Base-by-base conservation (phyloP, 1,140 invertebrate genomes). In the Heliconius himera region DNA sequence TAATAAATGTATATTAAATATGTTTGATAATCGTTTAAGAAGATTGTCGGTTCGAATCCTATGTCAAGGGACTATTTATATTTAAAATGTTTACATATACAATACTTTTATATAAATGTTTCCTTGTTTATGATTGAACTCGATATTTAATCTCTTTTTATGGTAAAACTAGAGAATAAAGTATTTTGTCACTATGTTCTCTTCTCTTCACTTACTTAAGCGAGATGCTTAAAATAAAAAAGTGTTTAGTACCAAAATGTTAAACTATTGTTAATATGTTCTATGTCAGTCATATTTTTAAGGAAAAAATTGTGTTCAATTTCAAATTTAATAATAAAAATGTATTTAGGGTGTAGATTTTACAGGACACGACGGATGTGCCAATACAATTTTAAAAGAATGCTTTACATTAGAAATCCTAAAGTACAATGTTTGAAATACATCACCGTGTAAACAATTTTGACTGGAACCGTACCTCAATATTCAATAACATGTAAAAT, bases 401-500 rank as follows among this genome's bases (percentile, higher is more conserved):
- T 54, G 51, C 51, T 54, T 54, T n/a, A 9, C n/a, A 22, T 60
- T 9, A 60, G n/a, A 71, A 72, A 72, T n/a, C 20, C 22, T 22
- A 38, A 72, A 72, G 70, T 72, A 72, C 70, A 72, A 41, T 38
- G 33, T 41, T 36, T 71, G 20, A 36, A 33, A 38, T 36, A 72
- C 70, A 72, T 72, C 70, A 72, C 70, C 41, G 20, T n/a, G 33
- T 38, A 41, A 38, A 72, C 33, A 29, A 11, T 66, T 66, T 72
- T 36, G 70, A 72, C 38, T 72, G 70, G 16, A 38, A 11, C 29
- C 41, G 70, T 72, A 72, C 70, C 70, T 72, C 29, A 72, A 38
- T 72, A 38, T 72, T 29, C 26, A 11, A 66, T 29, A 66, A 66
- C 20, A 60, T 9, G 54, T 22, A 22, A 56, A 60, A 22, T 60